phyloP scores from a whole-genome alignment of 2,888 invertebrate species.

The Drosophila gaucha region DNA sequence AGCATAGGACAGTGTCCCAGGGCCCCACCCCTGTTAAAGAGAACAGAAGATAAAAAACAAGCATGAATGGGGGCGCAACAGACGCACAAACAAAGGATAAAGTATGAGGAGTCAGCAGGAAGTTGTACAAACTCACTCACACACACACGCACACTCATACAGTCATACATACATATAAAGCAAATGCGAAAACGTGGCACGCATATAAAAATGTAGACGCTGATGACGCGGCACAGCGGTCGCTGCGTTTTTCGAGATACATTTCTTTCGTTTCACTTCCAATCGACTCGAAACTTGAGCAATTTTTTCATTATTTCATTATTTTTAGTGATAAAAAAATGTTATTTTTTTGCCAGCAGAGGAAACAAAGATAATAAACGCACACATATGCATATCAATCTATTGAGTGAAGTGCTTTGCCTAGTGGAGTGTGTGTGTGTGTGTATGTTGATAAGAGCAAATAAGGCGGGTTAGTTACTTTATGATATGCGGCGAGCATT shows the following conservation, averaged over 20 bases:
- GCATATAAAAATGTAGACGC: conserved; percentile 56
- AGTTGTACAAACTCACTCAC: conserved; percentile 56
- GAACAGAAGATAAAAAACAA: conserved; percentile 1
- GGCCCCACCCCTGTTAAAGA: conserved; percentile 30
- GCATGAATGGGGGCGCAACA: conserved; percentile 51
- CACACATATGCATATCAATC: conserved; percentile 32
- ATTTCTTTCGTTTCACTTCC: conserved; percentile 52
- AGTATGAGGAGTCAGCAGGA: conserved; percentile 64
- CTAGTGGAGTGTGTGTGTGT: conserved; percentile 1
- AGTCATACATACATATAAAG: conserved; percentile 27
- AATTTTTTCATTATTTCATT: conserved; percentile 22
- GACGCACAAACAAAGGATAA: conserved; percentile 61
- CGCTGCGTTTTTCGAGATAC: conserved; percentile 52
- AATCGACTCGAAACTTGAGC: conserved; percentile 40
- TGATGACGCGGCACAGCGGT: conserved; percentile 69
- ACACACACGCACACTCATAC: conserved; percentile 4
- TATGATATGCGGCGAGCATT: conserved; percentile 10
- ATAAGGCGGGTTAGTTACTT: conserved; percentile 39
- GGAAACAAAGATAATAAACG: conserved; percentile 60
- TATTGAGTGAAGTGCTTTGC: conserved; percentile 44
- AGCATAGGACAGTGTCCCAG: conserved; percentile 55
- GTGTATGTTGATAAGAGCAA: conserved; percentile 58
- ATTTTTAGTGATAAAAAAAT: conserved; percentile 51
- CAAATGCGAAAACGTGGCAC: conserved; percentile 72
- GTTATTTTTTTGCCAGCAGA: conserved; percentile 43